Evolutionary conservation across 2,888 invertebrate species (phyloP).

Genomic region (Limenitis camilla): DNA sequence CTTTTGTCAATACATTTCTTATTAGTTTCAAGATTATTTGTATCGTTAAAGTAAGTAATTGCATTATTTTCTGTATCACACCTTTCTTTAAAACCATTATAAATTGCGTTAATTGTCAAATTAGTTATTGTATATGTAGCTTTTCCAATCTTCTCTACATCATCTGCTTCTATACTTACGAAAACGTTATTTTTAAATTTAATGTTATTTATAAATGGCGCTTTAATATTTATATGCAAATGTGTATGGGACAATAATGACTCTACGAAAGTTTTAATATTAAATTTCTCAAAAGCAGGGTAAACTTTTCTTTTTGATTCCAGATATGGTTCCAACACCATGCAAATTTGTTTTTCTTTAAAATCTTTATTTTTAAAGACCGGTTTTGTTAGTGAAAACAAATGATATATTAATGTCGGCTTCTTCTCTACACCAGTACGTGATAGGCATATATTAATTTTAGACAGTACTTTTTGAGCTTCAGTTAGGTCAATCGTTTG

Average conservation of each 20-base stretch:
- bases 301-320: neutral
- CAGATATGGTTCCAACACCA: neutral
- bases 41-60: neutral
- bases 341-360: neutral
- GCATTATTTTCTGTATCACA: neutral
- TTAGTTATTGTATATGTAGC: neutral
- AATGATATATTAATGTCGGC: neutral
- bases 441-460: neutral
- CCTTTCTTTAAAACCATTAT: neutral
- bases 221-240: neutral
- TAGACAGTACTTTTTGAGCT: neutral
- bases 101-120: neutral
- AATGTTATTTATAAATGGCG: neutral
- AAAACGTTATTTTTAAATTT: neutral
- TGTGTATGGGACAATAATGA: neutral
- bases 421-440: neutral
- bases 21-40: neutral
- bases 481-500: neutral
- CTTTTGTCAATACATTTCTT: slow-evolving; percentile 3
- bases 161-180: neutral
- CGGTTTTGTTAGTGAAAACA: neutral
- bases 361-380: neutral
- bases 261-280: neutral
- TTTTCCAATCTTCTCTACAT: neutral
- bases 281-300: slow-evolving; percentile 3